Percentiles rank a stretch among this genome's conserved stretches.
Evolutionary conservation across 2,797 vertebrate genomes (phyloP).

Genomic region (Ataeniobius toweri): DNA sequence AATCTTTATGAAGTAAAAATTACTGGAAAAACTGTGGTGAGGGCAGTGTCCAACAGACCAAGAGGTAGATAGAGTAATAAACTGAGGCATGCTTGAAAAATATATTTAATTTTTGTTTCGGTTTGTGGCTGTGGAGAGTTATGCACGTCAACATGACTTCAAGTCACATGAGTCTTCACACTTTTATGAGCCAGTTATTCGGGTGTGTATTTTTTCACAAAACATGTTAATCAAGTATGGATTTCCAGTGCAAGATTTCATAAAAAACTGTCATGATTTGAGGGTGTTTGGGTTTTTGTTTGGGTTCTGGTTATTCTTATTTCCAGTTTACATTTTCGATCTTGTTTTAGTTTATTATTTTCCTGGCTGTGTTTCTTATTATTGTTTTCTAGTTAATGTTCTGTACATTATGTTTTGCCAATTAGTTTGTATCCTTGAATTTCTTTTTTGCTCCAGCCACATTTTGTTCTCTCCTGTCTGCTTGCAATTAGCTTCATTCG

Average conservation of each 20-base stretch:
- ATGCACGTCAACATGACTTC: conserved; percentile 51
- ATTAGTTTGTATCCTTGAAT: too few relatives aligned
- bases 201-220: background rate
- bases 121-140: conserved; percentile 49
- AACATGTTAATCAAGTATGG: background rate
- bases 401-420: too few relatives aligned
- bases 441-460: too few relatives aligned
- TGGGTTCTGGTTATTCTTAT: too few relatives aligned
- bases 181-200: conserved; percentile 40
- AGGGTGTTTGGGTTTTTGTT: too few relatives aligned
- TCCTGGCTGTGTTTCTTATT: too few relatives aligned
- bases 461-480: too few relatives aligned
- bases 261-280: background rate
- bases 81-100: conserved; percentile 41
- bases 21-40: conserved; percentile 34
- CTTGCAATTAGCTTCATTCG: too few relatives aligned
- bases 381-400: too few relatives aligned
- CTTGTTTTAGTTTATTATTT: too few relatives aligned
- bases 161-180: conserved; percentile 48
- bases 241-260: background rate
- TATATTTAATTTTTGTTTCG: conserved; percentile 43
- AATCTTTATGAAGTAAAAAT: conserved; percentile 56
- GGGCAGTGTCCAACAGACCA: background rate
- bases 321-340: too few relatives aligned
- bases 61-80: conserved; percentile 15